Base-by-base conservation (phyloP, 2,888 invertebrate genomes). In the Philaethria dido region DNA sequence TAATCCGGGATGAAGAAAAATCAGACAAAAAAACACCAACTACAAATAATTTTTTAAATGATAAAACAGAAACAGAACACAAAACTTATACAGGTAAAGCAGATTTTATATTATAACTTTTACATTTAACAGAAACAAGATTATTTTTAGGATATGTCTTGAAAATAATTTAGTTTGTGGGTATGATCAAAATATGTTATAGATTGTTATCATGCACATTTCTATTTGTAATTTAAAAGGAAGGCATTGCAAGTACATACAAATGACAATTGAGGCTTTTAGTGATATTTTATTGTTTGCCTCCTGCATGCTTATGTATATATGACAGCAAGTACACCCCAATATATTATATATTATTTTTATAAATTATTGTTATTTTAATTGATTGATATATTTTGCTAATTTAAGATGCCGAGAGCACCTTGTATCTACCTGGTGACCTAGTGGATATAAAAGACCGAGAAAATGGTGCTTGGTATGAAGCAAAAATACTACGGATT, bases 381-480 rank as follows among this genome's bases (percentile, higher is more conserved):
- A 18, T 6, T 36, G 8, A 39, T 55, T 36, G 39, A 11, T 39
- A 50, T 54, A 62, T 52, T 13, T 42, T 66, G 39, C 18, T 20
- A 63, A 22, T 66, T 69, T 39, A 78, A 84, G 93, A 93, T 81
- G 84, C 87, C 1, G 81, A 81, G 52, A 94, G 94, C 77, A 78
- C 80, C 61, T 87, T 93, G 72, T 95, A 94, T 75, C 83, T 86
- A 75, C 75, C 93, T 62, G 95, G 95, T 22, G 96, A 97, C 81
- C 82, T 94, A 0, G 87, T 97, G 65, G 97, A 97, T 83, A 93
- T 94, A 61, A 88, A 93, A 66, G 94, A 95, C 75, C 78, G 81
- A n/a, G 89, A 92, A 60, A 88, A 93, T 76, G 96, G 96, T 8
- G 94, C 95, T 9, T 97, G 97, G 97, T 94, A 94, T 82, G 96